A percentile compares a stretch with the other conserved stretches of the same genome.
Evolutionary conservation across 2,797 vertebrate genomes (phyloP).

Genomic region (Lagodon rhomboides): DNA sequence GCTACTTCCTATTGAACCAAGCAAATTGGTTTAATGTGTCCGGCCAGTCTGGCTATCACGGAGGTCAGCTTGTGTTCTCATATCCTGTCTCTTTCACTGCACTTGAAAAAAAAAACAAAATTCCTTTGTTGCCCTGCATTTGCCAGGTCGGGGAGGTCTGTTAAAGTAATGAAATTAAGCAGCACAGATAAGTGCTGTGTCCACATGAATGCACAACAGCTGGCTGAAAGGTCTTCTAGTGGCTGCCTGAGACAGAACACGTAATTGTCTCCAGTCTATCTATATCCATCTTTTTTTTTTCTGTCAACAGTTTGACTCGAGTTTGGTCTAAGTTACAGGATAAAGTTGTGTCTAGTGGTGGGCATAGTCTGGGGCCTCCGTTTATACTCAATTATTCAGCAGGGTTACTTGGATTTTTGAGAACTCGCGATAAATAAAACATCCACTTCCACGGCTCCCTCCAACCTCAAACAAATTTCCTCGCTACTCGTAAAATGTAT

Average conservation of each 20-base stretch:
- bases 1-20: constrained; percentile 67
- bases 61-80: constrained; percentile 79
- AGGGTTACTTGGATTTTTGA: constrained; percentile 67
- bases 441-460: constrained; percentile 51
- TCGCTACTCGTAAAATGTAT: constrained; percentile 19
- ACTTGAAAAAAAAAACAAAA: constrained; percentile 32
- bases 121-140: constrained; percentile 49
- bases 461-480: constrained; percentile 44
- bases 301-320: constrained; percentile 5
- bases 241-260: neutral
- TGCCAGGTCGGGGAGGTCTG: constrained; percentile 48
- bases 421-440: constrained; percentile 72
- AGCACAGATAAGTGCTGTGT: constrained; percentile 39
- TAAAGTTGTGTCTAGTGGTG: constrained; percentile 31
- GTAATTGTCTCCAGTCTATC: neutral
- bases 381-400: constrained; percentile 69
- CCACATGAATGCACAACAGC: constrained; percentile 39
- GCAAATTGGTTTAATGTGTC: constrained; percentile 81
- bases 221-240: constrained; percentile 22
- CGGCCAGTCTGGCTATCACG: constrained; percentile 67
- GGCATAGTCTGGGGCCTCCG: constrained; percentile 25
- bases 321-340: constrained; percentile 36
- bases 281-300: neutral
- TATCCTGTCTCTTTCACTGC: constrained; percentile 67
- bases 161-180: constrained; percentile 62